Evolutionary conservation across 2,113 vertebrate genomes (phyloP), one percentile per base, ranked within the genome.

Genomic region (Nothoprocta pentlandii): DNA sequence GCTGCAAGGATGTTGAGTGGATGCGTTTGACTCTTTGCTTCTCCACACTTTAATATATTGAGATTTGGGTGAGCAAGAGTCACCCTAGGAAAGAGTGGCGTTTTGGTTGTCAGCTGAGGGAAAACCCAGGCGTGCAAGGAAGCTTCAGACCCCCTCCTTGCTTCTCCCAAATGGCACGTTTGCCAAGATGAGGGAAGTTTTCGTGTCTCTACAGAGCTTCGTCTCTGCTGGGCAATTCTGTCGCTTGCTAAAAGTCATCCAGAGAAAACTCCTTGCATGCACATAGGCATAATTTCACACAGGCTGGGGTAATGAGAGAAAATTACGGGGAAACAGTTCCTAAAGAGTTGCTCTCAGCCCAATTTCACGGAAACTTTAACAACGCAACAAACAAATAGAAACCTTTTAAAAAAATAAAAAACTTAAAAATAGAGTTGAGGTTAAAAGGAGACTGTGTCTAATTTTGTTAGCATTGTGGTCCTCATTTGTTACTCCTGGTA

Each of bases 401-500:
- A 34, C 28, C 22, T 21, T 89, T 64, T 22, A 34, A 26, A 39
- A 42, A 61, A 80, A 56, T 51, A 71, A 46, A 74, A 66, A 23
- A 26, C 79, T 93, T 95, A 92, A 74, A 94, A 92, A 95, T 90
- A 97, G 84, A 90, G 82, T 66, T n/a, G 89, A 94, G 92, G 94
- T 95, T 96, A 92, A 96, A 95, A 97, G 89, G 89, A 96, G 93
- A 77, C 77, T 84, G 75, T 79, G 71, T 95, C 90, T 95, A 95
- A 93, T 96, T 95, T 91, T 93, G 92, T 94, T 94, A 85, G 83
- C 53, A 0, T 93, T 97, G 91, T 95, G 96, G 96, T 80, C 95
- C 93, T 96, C 82, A 96, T 97, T 97, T 95, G 87, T 96, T 11
- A 83, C 88, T 97, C 83, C 94, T 96, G 95, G 96, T 88, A 87